Conservation (phyloP, 2,888 invertebrate genomes). For the Apodemia mormo region DNA sequence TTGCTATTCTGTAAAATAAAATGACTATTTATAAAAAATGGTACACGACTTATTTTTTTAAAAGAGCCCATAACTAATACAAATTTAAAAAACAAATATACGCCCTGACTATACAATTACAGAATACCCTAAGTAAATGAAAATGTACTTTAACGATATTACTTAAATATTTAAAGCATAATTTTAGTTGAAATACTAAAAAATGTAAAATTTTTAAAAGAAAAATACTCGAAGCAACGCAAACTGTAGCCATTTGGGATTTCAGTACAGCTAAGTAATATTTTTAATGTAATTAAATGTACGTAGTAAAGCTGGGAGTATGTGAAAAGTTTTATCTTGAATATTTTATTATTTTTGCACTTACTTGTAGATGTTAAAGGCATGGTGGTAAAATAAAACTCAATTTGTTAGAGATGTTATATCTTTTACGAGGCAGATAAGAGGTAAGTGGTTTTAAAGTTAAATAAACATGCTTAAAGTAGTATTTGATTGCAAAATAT, state of each 20-base stretch:
- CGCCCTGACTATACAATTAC: not conserved
- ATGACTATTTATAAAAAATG: too few species aligned
- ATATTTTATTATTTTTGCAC: not conserved
- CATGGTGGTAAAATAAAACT: too few species aligned
- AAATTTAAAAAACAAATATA: not conserved
- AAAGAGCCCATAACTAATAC: not conserved
- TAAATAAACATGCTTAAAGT: too few species aligned
- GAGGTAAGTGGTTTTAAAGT: too few species aligned
- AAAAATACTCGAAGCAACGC: not conserved
- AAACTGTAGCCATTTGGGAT: slow-evolving; percentile 27
- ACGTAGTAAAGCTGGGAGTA: not conserved
- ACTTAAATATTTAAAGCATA: not conserved
- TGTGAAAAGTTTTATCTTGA: not conserved
- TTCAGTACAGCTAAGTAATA: slow-evolving; percentile 37
- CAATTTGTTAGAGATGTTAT: too few species aligned
- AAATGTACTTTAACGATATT: not conserved
- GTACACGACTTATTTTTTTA: too few species aligned
- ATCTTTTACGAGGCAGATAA: too few species aligned
- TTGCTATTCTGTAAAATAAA: too few species aligned
- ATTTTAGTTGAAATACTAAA: not conserved
- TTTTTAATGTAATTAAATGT: slow-evolving; percentile 50
- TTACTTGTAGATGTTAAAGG: not conserved
- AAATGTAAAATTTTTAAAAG: not conserved
- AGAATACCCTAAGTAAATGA: too few species aligned
- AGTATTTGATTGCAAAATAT: too few species aligned